A percentile compares a stretch with the other conserved stretches of the same genome.
phyloP scores from a whole-genome alignment of 2,797 vertebrate species.

The Adrianichthys oophorus region DNA sequence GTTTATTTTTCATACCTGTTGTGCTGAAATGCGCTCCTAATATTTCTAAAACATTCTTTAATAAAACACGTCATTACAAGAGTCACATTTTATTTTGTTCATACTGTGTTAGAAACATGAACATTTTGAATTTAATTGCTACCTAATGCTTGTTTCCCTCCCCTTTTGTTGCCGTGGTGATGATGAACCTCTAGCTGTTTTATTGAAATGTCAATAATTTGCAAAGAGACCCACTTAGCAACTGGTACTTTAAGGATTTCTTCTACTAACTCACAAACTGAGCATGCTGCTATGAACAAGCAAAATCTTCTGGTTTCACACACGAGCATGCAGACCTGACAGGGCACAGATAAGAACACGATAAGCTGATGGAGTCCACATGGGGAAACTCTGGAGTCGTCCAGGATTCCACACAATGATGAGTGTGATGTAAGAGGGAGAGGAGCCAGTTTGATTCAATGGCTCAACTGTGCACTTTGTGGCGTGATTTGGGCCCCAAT shows the following conservation, averaged over 20 bases:
- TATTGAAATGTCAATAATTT: conserved; percentile 7
- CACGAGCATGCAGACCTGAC: conserved; percentile 4
- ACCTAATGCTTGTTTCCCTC: no score
- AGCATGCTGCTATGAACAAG: conserved; percentile 14
- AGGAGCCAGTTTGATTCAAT: conserved; percentile 68
- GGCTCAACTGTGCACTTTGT: conserved; percentile 71
- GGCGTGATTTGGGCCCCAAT: conserved; percentile 75
- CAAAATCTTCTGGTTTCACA: conserved; percentile 16
- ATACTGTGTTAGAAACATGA: no score
- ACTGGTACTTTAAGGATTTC: conserved; percentile 2
- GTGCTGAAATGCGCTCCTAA: no score
- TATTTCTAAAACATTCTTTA: no score
- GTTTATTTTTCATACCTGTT: no score
- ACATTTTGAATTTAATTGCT: no score
- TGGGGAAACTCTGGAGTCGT: conserved; percentile 49
- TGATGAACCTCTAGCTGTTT: not conserved
- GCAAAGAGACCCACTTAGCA: conserved; percentile 9
- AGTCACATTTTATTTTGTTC: no score
- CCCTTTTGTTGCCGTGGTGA: no score
- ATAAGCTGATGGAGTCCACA: conserved; percentile 42
- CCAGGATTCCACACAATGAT: conserved; percentile 67
- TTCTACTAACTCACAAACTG: conserved; percentile 22
- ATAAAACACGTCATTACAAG: no score
- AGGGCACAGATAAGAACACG: conserved; percentile 28
- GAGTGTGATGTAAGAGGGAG: conserved; percentile 76